phyloP scores from a whole-genome alignment of 1,140 invertebrate species.

The Colletes gigas region DNA sequence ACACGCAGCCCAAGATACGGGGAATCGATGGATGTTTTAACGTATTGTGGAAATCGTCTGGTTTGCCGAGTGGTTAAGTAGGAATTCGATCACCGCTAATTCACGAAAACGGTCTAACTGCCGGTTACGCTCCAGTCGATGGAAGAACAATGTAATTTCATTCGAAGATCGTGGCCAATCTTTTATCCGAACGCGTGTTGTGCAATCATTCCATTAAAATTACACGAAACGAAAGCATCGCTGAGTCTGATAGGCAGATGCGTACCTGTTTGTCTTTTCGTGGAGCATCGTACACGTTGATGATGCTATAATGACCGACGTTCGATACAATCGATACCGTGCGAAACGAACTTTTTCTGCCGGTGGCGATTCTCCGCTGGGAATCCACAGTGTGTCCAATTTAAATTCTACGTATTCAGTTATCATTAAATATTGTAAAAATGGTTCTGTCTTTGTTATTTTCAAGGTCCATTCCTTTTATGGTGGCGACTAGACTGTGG shows the following conservation, averaged over 20 bases:
- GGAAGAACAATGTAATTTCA: conserved; percentile 54
- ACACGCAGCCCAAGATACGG: background rate
- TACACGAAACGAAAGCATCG: conserved; percentile 51
- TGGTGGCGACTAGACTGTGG: too few relatives aligned
- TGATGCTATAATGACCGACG: conserved; percentile 51
- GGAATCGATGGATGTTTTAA: background rate
- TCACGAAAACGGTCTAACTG: conserved; percentile 52
- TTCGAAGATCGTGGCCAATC: conserved; percentile 9
- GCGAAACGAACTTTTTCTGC: conserved; percentile 1
- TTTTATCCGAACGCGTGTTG: conserved; percentile 46
- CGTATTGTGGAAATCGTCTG: background rate
- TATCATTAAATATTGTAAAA: too few relatives aligned
- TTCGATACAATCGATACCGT: conserved; percentile 50
- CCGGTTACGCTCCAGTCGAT: conserved; percentile 26
- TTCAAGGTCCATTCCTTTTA: too few relatives aligned
- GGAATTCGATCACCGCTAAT: conserved; percentile 50
- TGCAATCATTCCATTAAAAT: conserved; percentile 66
- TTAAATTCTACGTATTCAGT: too few relatives aligned
- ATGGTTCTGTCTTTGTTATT: too few relatives aligned
- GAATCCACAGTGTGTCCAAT: background rate
- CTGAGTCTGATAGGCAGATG: conserved; percentile 46
- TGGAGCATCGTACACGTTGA: background rate
- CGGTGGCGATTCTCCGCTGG: background rate
- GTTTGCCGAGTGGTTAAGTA: background rate
- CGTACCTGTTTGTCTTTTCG: conserved; percentile 50